These are phyloP conservation scores for Rachycentron canadum DNA, from an alignment of 2,797 vertebrate genomes.

Conservation along the genomic window DNA sequence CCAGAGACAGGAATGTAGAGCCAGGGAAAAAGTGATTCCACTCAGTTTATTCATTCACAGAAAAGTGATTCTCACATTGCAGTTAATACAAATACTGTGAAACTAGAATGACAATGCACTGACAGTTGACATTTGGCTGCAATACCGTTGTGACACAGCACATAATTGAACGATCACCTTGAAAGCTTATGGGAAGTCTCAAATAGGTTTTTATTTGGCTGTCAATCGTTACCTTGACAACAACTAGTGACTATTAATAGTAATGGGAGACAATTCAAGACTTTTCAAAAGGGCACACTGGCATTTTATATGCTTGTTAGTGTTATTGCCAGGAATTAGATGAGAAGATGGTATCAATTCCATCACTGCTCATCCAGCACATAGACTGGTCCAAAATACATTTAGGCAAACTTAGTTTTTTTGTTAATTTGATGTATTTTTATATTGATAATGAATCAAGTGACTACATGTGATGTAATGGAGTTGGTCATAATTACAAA, in stretches of 20 bases:
- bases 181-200: background rate
- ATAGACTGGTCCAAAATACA: background rate
- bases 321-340: no score
- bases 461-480: no score
- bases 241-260: background rate
- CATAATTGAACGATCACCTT: constrained; percentile 12
- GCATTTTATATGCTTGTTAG: background rate
- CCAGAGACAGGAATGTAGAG: constrained; percentile 30
- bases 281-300: background rate
- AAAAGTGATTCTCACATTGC: constrained; percentile 13
- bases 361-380: background rate
- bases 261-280: background rate
- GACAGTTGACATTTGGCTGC: background rate
- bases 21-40: constrained; percentile 5
- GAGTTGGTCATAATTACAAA: background rate
- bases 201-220: background rate
- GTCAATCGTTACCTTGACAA: background rate
- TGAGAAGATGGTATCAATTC: background rate
- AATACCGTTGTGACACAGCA: background rate
- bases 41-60: constrained; percentile 17
- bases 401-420: background rate
- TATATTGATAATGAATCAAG: no score
- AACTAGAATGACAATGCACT: background rate
- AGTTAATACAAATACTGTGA: background rate
- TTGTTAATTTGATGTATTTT: no score